Evolutionary conservation across 2,797 vertebrate species (phyloP), one percentile per base, ranked within the genome.

Genomic region (Macropus fuliginosus): DNA sequence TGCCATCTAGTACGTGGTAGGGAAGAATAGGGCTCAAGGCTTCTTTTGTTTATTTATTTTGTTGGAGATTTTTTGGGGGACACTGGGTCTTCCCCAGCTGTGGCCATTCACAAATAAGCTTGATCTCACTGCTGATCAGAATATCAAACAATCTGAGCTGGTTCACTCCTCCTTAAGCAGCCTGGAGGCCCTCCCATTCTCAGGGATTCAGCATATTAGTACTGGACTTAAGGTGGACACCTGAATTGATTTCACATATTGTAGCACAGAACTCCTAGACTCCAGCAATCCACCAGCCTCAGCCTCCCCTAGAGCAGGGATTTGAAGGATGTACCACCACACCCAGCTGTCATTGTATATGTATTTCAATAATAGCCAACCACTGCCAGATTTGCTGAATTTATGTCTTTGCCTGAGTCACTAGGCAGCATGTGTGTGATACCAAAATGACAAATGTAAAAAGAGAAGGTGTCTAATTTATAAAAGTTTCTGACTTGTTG

Each of bases 391-490:
- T 2, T 74, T 92, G 93, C 91, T 93, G 0, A 34, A 40, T 92
- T 95, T 56, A 66, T 0, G 27, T 92, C 18, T 74, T 62, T 95
- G 31, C 74, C 40, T 92, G 62, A 3, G 18, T 90, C 66, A 91
- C n/a, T 91, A 31, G 6, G 13, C 50, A 14, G 13, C 10, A 95
- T 50, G 1, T 90, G 0, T 95, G 46, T 97, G 95, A 90, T 92
- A 11, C 29, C 21, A 92, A 31, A 97, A 91, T 9, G 91, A 96
- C 40, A 97, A 31, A 13, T 56, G 50, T 62, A 28, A 14, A 54
- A 96, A 92, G 81, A 27, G 28, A 91, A 74, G 5, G 4, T 46
- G 12, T 92, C 54, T 57, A 11, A n/a, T 93, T 95, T 95, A 16
- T 54, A 90, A 62, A 52, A 14, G 12, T 3, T 54, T 92, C n/a